Evolutionary conservation across 2,888 invertebrate genomes (phyloP).

Genomic region (Metacarcinus magister): DNA sequence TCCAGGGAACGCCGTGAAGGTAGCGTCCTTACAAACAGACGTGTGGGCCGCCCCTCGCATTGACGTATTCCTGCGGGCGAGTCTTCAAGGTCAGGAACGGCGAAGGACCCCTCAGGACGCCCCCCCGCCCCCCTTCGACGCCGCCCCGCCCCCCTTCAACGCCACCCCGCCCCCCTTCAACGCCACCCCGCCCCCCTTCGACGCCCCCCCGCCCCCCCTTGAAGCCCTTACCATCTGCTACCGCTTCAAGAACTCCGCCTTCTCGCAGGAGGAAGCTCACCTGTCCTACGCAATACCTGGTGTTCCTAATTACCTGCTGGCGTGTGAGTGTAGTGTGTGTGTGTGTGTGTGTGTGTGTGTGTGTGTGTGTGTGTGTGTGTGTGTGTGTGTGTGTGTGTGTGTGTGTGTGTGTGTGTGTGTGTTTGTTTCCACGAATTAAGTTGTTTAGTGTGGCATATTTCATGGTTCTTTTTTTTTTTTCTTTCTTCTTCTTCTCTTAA

Average conservation of each 20-base stretch:
- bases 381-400: conserved; percentile 41
- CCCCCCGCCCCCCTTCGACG: background rate
- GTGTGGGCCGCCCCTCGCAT: conserved; percentile 50
- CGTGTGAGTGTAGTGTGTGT: no score
- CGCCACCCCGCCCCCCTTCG: background rate
- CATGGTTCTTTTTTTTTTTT: background rate
- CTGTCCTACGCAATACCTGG: conserved; percentile 69
- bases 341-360: background rate
- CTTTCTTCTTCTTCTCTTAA: background rate
- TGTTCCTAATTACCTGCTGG: background rate
- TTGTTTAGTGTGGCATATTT: background rate
- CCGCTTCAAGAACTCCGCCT: conserved; percentile 27
- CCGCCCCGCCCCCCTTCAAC: background rate
- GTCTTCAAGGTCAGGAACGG: background rate
- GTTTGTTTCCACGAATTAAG: background rate
- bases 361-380: conserved; percentile 39
- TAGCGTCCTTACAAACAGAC: conserved; percentile 59
- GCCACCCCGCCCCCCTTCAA: background rate
- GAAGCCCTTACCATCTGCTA: conserved; percentile 50
- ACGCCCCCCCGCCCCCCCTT: background rate
- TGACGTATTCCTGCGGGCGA: conserved; percentile 52
- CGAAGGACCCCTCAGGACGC: background rate
- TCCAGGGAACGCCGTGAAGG: conserved; percentile 45
- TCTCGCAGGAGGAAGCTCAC: conserved; percentile 54
- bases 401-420: background rate